Evolutionary conservation across 2,797 vertebrate species (phyloP).

Genomic region (Macropodus opercularis): DNA sequence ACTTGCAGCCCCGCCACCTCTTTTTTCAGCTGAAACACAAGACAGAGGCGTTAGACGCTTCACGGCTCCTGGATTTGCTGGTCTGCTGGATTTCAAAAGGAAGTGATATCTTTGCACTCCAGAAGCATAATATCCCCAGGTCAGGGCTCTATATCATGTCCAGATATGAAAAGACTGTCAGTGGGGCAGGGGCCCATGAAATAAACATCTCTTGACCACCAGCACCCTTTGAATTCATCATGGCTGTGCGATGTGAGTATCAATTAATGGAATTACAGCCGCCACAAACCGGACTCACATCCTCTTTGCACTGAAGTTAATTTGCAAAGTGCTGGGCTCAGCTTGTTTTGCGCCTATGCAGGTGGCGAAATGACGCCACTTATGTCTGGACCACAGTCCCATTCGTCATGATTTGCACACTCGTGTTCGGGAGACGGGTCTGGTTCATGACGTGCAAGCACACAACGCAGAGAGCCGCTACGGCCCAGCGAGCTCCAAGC

Average conservation of each 20-base stretch:
- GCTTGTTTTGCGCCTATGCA: slow-evolving; percentile 69
- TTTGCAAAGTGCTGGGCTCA: slow-evolving; percentile 60
- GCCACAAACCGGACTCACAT: slow-evolving; percentile 23
- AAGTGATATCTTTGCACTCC: slow-evolving; percentile 67
- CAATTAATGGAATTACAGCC: slow-evolving; percentile 61
- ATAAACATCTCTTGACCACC: slow-evolving; percentile 74
- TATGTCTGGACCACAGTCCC: slow-evolving; percentile 22
- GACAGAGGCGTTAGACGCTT: slow-evolving; percentile 67
- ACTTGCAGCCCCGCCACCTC: slow-evolving; percentile 36
- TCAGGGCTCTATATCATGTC: slow-evolving; percentile 70
- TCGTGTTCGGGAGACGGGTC: slow-evolving; percentile 14
- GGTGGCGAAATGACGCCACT: slow-evolving; percentile 51
- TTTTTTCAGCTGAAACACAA: slow-evolving; percentile 70
- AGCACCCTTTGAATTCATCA: slow-evolving; percentile 64
- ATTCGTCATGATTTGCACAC: slow-evolving; percentile 68
- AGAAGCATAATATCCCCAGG: slow-evolving; percentile 62
- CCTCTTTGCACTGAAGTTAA: slow-evolving; percentile 52
- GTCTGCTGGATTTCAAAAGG: slow-evolving; percentile 80
- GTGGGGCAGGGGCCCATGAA: slow-evolving; percentile 64
- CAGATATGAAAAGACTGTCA: slow-evolving; percentile 74
- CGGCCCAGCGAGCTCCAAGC: slow-evolving; percentile 66
- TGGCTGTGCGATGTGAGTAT: slow-evolving; percentile 22
- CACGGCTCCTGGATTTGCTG: slow-evolving; percentile 74
- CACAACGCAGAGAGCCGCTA: slow-evolving; percentile 30
- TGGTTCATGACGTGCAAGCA: slow-evolving; percentile 47